These are phyloP conservation scores for Oligia fasciuncula DNA, from an alignment of 2,888 invertebrate species.

Conservation along the genomic window DNA sequence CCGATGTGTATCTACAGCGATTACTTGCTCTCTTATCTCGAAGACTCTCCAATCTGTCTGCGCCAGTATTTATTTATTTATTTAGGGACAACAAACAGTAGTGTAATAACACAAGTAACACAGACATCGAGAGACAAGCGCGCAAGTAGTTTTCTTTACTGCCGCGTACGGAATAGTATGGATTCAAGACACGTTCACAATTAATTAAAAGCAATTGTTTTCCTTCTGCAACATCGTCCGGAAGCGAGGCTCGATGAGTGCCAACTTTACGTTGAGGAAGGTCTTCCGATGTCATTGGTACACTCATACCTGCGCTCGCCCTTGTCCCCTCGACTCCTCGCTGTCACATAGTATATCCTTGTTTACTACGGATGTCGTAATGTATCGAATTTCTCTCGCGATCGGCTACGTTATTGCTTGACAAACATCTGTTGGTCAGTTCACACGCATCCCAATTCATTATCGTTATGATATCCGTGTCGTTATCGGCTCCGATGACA, in stretches of 20 bases:
- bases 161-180: not conserved
- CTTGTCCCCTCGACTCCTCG: not conserved
- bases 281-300: constrained; percentile 22
- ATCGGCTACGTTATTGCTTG: not conserved
- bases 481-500: constrained; percentile 20
- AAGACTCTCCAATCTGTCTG: not conserved
- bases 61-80: not conserved
- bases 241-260: constrained; percentile 15
- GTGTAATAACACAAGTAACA: not conserved
- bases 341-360: not conserved
- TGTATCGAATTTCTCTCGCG: not conserved
- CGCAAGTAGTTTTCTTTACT: not conserved
- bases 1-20: not conserved
- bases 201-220: constrained; percentile 25
- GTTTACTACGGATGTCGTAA: constrained; percentile 3
- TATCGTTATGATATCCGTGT: constrained; percentile 12
- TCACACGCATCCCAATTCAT: constrained; percentile 18
- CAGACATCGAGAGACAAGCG: too few species aligned
- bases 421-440: constrained; percentile 14
- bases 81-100: too few species aligned
- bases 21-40: not conserved
- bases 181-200: constrained; percentile 32
- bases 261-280: constrained; percentile 21
- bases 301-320: not conserved
- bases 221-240: constrained; percentile 26